Percentiles rank a stretch among this genome's conserved stretches.
Conservation (phyloP, 2,113 vertebrate genomes). For the cat (Felis catus) region DNA sequence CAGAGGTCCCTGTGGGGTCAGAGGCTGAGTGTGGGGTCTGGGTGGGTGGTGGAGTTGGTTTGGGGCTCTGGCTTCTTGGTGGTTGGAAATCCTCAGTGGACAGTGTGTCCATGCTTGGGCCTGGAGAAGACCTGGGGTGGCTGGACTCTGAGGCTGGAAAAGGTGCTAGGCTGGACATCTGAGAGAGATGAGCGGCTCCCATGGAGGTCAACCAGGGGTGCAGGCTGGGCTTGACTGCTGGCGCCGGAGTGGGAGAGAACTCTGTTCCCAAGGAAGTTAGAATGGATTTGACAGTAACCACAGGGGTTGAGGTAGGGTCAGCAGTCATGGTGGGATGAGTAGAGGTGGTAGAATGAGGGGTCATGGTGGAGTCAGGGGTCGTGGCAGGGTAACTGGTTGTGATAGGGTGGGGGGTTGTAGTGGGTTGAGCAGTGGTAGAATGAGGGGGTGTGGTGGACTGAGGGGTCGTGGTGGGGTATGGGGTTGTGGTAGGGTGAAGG, state of each 20-base stretch:
- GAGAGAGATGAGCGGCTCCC: not conserved
- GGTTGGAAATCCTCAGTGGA: not conserved
- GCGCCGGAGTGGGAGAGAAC: not conserved
- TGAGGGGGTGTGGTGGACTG: not conserved
- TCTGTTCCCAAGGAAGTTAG: not conserved
- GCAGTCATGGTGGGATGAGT: not conserved
- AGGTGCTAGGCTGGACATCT: accelerated
- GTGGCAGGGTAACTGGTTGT: no score
- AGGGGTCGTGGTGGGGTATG: not conserved
- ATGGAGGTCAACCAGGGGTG: not conserved
- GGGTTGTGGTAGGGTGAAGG: accelerated
- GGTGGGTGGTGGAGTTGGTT: not conserved
- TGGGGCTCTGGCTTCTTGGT: not conserved
- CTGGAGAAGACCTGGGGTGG: not conserved
- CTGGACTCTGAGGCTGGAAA: not conserved
- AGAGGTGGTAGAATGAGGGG: not conserved
- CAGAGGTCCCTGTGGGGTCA: not conserved
- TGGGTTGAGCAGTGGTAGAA: accelerated
- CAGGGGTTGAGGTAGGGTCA: not conserved
- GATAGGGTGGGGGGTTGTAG: not conserved
- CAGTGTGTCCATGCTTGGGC: not conserved
- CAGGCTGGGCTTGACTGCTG: not conserved
- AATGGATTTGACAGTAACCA: not conserved
- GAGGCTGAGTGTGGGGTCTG: not conserved
- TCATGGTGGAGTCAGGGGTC: not conserved